phyloP scores from a whole-genome alignment of 2,797 vertebrate species.

The Tachyglossus aculeatus region DNA sequence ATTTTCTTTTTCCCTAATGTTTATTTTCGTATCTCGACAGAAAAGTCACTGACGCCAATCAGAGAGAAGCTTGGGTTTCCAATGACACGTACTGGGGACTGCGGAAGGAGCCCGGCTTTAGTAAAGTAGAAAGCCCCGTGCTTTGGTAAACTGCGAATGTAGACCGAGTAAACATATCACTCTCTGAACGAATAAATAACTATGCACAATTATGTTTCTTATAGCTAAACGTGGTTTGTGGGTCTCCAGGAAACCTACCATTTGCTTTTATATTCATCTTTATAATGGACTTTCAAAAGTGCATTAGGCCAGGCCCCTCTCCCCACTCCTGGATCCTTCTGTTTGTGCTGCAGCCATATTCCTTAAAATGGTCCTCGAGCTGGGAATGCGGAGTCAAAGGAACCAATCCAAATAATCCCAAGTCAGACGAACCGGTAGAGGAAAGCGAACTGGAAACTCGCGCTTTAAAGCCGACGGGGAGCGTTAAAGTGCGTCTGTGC shows the following conservation, averaged over 20 bases:
- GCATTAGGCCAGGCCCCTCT: constrained; percentile 77
- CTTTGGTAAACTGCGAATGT: constrained; percentile 89
- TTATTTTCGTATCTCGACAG: constrained; percentile 72
- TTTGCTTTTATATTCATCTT: constrained; percentile 81
- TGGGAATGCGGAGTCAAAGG: constrained; percentile 63
- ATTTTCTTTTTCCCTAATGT: neutral
- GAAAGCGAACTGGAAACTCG: constrained; percentile 60
- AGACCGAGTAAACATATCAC: constrained; percentile 74
- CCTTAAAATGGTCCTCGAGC: constrained; percentile 59
- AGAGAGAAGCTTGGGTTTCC: constrained; percentile 95
- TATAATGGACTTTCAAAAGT: constrained; percentile 77
- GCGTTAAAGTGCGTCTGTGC: constrained; percentile 49
- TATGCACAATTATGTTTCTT: constrained; percentile 85
- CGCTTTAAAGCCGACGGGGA: constrained; percentile 71
- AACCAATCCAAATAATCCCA: constrained; percentile 68
- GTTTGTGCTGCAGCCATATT: constrained; percentile 78
- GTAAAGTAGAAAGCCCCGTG: constrained; percentile 87
- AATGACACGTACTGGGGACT: constrained; percentile 97
- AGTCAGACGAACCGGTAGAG: constrained; percentile 62
- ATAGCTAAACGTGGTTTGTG: constrained; percentile 76
- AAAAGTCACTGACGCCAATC: constrained; percentile 91
- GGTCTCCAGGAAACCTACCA: constrained; percentile 70
- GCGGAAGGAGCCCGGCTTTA: constrained; percentile 96
- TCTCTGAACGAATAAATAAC: constrained; percentile 77
- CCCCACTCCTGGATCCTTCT: constrained; percentile 76